A percentile compares a stretch with the other conserved stretches of the same genome.
These are phyloP conservation scores for Salvelinus namaycush DNA, from an alignment of 2,113 vertebrate species.

Conservation along the genomic window DNA sequence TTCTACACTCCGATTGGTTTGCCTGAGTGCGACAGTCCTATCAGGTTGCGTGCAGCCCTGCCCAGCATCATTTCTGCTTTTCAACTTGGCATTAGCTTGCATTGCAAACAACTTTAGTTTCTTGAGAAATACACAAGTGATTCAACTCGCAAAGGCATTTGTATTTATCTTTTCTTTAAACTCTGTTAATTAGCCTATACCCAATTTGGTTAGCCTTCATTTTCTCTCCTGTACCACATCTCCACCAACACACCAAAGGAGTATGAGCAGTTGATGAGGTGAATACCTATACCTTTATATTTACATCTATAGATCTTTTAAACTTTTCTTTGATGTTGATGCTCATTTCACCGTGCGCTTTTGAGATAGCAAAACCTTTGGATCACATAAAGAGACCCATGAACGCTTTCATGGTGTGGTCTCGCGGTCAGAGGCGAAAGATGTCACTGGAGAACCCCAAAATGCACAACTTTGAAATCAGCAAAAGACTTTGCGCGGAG, in stretches of 20 bases:
- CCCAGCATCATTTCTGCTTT: constrained; percentile 76
- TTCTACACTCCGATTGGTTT: constrained; percentile 60
- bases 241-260: constrained; percentile 26
- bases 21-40: constrained; percentile 72
- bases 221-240: not conserved
- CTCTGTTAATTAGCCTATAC: too few species aligned
- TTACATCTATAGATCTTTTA: not conserved
- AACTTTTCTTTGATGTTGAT: constrained; percentile 20
- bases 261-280: constrained; percentile 34
- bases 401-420: constrained; percentile 99
- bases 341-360: constrained; percentile 6
- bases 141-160: not conserved
- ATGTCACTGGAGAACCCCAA: constrained; percentile 97
- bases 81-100: constrained; percentile 71
- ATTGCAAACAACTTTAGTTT: constrained; percentile 48
- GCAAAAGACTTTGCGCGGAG: constrained; percentile 91
- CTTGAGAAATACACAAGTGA: not conserved
- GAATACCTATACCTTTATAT: constrained; percentile 13
- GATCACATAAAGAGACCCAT: constrained; percentile 98
- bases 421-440: constrained; percentile 90
- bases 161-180: not conserved
- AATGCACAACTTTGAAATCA: constrained; percentile 99
- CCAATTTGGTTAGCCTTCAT: not conserved
- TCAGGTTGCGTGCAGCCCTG: constrained; percentile 75
- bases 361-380: constrained; percentile 87